Percentiles rank a stretch among this genome's conserved stretches.
phyloP scores from a whole-genome alignment of 2,797 vertebrate species.

The Propithecus deckenii region DNA sequence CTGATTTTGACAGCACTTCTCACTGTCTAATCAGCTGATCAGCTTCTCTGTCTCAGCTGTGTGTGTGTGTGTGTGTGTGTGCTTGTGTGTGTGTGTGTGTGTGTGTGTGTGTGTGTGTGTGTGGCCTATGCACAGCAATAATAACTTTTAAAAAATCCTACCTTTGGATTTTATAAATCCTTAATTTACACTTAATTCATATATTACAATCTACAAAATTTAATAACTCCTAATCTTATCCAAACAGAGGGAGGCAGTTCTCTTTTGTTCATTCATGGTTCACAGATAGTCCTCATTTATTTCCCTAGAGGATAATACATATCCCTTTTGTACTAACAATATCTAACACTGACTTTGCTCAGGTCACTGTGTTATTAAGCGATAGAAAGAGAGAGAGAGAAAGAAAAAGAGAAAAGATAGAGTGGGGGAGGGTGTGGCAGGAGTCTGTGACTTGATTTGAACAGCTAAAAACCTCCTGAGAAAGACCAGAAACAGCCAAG shows the following conservation, averaged over 20 bases:
- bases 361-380: neutral
- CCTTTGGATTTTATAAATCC: constrained; percentile 21
- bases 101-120: no score
- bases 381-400: neutral
- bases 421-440: neutral
- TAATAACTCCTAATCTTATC: constrained; percentile 22
- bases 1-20: neutral
- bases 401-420: neutral
- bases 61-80: neutral
- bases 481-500: neutral
- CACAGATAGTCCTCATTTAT: constrained; percentile 16
- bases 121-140: neutral
- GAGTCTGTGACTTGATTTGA: neutral
- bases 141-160: neutral
- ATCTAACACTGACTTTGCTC: neutral
- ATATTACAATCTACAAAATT: neutral
- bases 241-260: neutral
- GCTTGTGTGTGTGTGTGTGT: neutral
- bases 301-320: constrained; percentile 16
- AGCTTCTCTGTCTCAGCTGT: neutral
- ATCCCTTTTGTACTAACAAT: neutral
- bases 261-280: neutral
- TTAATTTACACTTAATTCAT: constrained; percentile 37
- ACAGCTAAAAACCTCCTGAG: neutral
- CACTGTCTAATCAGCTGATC: no score